Conservation (phyloP, 2,797 vertebrate genomes). For the Artibeus lituratus region DNA sequence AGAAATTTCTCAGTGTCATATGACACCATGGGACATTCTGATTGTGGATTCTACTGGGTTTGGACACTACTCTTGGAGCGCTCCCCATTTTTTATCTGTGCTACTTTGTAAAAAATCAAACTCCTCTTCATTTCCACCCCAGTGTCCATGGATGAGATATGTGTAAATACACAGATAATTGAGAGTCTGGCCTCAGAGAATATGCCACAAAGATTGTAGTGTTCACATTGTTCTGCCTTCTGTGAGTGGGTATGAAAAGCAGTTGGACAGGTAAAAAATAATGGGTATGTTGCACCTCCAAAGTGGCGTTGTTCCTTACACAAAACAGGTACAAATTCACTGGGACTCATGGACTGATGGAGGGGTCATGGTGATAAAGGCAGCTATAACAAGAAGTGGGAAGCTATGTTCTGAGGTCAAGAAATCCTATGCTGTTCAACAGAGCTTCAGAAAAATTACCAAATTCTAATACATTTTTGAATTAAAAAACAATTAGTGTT, state of each 20-base stretch:
- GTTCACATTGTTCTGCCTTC: neutral
- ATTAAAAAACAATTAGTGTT: neutral
- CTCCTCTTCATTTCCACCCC: neutral
- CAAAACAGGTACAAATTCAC: neutral
- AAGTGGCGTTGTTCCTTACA: conserved; percentile 7
- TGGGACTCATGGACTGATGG: neutral
- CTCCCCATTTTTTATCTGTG: neutral
- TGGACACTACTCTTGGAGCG: neutral
- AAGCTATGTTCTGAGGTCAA: conserved; percentile 27
- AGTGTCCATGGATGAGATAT: neutral
- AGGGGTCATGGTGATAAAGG: neutral
- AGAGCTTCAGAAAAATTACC: conserved; percentile 2
- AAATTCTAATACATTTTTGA: conserved; percentile 7
- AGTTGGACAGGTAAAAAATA: neutral
- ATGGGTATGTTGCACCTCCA: neutral
- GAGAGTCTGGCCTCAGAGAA: neutral
- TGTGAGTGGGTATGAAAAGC: neutral
- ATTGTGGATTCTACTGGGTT: neutral
- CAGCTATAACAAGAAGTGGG: neutral
- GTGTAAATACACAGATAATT: neutral
- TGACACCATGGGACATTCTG: neutral
- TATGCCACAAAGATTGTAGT: neutral
- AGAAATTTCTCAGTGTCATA: neutral
- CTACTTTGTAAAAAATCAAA: neutral
- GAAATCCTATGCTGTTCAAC: neutral